Base-by-base conservation (phyloP, 35 echinoderm and acorn worm genomes). In the Chiridota heheva region DNA sequence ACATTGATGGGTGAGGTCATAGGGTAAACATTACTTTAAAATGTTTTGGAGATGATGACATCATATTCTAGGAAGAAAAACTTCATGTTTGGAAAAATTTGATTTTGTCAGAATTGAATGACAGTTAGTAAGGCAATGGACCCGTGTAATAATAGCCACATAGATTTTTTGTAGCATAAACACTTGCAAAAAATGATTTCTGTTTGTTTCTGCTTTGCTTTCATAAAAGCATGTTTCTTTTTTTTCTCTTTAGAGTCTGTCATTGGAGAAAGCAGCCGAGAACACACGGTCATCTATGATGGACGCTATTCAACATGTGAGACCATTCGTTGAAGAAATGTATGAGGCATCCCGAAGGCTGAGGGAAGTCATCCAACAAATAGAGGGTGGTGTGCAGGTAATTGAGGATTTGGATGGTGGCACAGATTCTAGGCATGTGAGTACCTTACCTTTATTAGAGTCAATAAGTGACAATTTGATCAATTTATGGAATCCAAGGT, bases 361-460 rank as follows among this genome's bases (percentile, higher is more conserved):
- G 2, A 82, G 44, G 7, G 83, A 90, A 44, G 79, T 78, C 36
- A 96, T 96, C 20, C 76, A 91, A 28, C 83, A 96, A 56, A 90
- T 96, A 83, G 92, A 96, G 70, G 92, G 92, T 62, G 88, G 92
- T 62, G 69, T 90, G 17, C 79, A 73, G 33, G 70, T 90, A 18
- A 48, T 91, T 7, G 92, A 96, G 58, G 92, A 96, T 79, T 45
- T 90, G 27, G 92, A 96, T 72, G 88, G 92, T 20, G 68, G 86
- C 26, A 84, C 92, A 53, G 92, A 96, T 33, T 80, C 88, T 2
- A 86, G 92, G 84, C 83, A 87, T 76, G 92, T 96, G 59, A 87
- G 88, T 87, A 27, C 4, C 3, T 37, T 5, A 5, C 2, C n/a
- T 20, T 37, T 66, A 30, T 3, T 0, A 55, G 15, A 17, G 49